Base-by-base conservation (phyloP, 2,888 invertebrate genomes). In the Eupeodes luniger region DNA sequence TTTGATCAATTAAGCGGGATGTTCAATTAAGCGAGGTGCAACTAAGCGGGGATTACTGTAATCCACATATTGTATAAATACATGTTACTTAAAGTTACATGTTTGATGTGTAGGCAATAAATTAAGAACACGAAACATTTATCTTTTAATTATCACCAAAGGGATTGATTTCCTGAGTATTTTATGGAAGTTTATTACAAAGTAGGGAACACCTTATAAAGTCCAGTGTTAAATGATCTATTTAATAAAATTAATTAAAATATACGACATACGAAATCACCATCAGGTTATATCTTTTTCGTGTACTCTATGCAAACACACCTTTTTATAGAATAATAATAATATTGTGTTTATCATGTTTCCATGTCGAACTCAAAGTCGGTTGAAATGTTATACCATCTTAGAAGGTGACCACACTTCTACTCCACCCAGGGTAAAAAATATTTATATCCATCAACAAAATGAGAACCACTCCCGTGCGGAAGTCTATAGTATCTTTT, bases 391-490 rank as follows among this genome's bases (percentile, higher is more conserved):
- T 70, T 70, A 79, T 79, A 82, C 59, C 75, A 86, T 86, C 78
- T 66, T 67, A 44, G 78, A 82, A 79, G 74, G 81, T 75, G 80
- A 70, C 34, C 74, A 78, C 16, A 69, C 34, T 9, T 4, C 2
- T 34, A 75, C 64, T 75, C 74, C 75, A 76, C 75, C 86, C 47
- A 59, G 27, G 12, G 55, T 34, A 12, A 40, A 55, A 19, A 27
- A 53, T n/a, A 72, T 82, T 76, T 57, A 70, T 82, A 76, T 62
- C 64, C 70, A 82, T 82, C 64, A 69, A 79, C 55, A 40, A 79
- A 79, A 64, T 69, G 59, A 55, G 64, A 76, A 82, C 86, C 86
- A 82, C 86, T 75, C 86, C 86, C 79, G 75, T 62, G 75, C 78
- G 82, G 86, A 82, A 86, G 86, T 74, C 11, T 69, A 67, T 75